These are phyloP conservation scores for Petrocephalus zakoni DNA, from an alignment of 2,113 vertebrate species.

Conservation along the genomic window DNA sequence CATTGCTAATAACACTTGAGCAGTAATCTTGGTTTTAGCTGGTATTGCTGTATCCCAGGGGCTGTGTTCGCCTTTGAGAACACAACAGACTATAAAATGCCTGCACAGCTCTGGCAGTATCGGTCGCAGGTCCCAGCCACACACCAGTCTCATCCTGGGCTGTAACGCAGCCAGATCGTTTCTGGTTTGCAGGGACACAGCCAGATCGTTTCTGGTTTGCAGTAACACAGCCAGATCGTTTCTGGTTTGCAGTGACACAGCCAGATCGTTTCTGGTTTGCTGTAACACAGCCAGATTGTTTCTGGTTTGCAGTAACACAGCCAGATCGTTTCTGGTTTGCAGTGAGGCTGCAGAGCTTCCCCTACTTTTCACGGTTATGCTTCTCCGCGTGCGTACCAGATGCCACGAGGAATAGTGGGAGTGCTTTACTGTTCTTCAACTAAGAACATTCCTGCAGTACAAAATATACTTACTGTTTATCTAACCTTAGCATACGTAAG, in stretches of 20 bases:
- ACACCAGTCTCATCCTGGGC: background rate
- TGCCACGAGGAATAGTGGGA: background rate
- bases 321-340: background rate
- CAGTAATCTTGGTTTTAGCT: background rate
- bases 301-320: background rate
- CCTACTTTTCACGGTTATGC: background rate
- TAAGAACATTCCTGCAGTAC: background rate
- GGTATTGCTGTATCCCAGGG: background rate
- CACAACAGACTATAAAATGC: background rate
- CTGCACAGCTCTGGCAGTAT: background rate
- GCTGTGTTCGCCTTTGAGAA: background rate
- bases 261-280: no score
- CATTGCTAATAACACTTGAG: background rate
- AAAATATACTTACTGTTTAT: conserved; percentile 3
- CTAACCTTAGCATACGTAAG: background rate
- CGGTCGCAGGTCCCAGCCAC: background rate
- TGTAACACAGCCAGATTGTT: background rate
- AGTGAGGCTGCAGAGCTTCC: background rate
- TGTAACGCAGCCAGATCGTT: background rate
- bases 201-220: background rate
- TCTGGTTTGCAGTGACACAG: background rate
- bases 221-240: background rate
- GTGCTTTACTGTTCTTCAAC: background rate
- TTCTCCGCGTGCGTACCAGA: background rate
- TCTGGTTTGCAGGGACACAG: background rate